These are phyloP conservation scores for Peucedramus taeniatus DNA, from an alignment of 2,113 vertebrate species.

Conservation along the genomic window DNA sequence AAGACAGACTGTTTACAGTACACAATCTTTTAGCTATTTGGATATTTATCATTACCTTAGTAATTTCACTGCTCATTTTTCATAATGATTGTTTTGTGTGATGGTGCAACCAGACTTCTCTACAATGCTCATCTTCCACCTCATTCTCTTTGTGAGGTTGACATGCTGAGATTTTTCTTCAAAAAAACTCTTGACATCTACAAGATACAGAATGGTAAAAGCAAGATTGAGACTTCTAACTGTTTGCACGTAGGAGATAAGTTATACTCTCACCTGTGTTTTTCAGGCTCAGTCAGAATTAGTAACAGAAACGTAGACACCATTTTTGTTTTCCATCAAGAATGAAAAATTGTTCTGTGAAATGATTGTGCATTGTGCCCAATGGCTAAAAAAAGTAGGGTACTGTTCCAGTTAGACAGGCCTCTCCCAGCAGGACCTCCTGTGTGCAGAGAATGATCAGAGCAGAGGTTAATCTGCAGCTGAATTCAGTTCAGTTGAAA, in stretches of 20 bases:
- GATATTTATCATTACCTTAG: background rate
- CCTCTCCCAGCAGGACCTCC: background rate
- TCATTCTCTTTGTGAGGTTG: background rate
- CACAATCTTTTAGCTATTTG: background rate
- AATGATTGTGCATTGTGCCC: background rate
- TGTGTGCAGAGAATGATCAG: background rate
- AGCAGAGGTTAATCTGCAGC: slow-evolving; percentile 17
- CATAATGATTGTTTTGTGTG: background rate
- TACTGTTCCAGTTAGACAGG: background rate
- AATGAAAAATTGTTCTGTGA: background rate
- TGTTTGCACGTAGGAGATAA: background rate
- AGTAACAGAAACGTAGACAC: background rate
- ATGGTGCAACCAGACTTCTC: background rate
- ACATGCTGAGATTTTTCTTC: background rate
- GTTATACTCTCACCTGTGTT: background rate
- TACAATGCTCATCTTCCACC: background rate
- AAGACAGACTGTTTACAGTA: background rate
- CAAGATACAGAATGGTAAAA: background rate
- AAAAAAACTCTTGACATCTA: background rate
- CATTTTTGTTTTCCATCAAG: background rate
- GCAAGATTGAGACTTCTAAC: background rate
- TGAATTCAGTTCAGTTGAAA: background rate
- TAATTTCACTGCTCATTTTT: background rate
- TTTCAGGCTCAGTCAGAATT: background rate
- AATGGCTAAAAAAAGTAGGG: background rate